These are phyloP conservation scores for Hedya salicella DNA, from an alignment of 2,888 invertebrate genomes.

Conservation along the genomic window DNA sequence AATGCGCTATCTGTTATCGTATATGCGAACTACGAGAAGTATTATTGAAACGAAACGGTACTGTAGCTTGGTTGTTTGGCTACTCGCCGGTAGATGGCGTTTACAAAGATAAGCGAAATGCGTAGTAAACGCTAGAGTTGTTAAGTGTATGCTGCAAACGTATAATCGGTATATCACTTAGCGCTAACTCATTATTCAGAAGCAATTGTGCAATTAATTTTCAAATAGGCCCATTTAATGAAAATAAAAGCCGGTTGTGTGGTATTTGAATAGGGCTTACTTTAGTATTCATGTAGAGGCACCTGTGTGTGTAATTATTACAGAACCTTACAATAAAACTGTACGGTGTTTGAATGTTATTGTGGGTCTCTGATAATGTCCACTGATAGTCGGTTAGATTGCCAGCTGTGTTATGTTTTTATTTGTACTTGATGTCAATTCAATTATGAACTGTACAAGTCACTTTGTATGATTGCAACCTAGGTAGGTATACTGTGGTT, in stretches of 20 bases:
- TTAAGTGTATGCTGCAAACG: conserved; percentile 55
- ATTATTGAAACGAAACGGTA: background rate
- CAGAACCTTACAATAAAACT: background rate
- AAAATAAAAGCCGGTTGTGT: conserved; percentile 71
- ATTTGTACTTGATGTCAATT: no score
- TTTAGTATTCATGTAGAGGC: conserved; percentile 7
- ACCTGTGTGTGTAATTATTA: background rate
- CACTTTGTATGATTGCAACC: no score
- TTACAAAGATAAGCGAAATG: background rate
- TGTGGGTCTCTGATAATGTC: background rate
- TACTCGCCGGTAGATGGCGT: conserved; percentile 63
- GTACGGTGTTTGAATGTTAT: background rate
- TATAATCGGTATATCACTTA: conserved; percentile 58
- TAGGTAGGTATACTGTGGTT: no score
- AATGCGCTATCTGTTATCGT: conserved; percentile 61
- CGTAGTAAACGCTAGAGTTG: conserved; percentile 34
- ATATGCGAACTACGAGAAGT: conserved; percentile 46
- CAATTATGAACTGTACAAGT: no score
- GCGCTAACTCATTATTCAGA: conserved; percentile 70
- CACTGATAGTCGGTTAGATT: background rate
- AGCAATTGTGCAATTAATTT: conserved; percentile 81
- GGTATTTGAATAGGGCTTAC: conserved; percentile 36
- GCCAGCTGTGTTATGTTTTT: background rate
- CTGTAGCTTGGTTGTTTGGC: conserved; percentile 47
- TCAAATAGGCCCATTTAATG: conserved; percentile 78